Base-by-base conservation (phyloP, 2,888 invertebrate species). In the Gymnosoma rotundatum region DNA sequence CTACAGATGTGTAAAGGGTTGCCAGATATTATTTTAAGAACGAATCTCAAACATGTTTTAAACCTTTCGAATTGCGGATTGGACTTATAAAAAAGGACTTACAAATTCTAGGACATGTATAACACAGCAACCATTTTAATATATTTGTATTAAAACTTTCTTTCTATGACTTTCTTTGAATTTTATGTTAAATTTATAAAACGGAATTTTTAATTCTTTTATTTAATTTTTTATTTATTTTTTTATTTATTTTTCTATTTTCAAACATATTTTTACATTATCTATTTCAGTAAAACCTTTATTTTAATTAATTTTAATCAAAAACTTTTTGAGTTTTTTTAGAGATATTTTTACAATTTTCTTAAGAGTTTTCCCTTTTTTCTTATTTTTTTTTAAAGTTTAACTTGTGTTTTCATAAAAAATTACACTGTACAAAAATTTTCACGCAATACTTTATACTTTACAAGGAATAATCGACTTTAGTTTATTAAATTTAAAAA, bases 381-480 rank as follows among this genome's bases (percentile, higher is more conserved):
- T 56, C 36, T 73, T 60, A 18, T 6, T 60, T 20, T 54, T 56
- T 69, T 58, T n/a, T n/a, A n/a, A 42, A 78, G 64, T 67, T 85
- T 50, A 64, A 79, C 70, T 72, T 75, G 63, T 75, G 63, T 61
- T 74, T 78, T 79, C 70, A 79, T 82, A 85, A 79, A 82, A 83
- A 85, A 83, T 76, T 85, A 83, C 83, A 85, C 84, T 84, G 84
- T 84, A 84, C 84, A 84, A 84, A 83, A 81, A 60, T 54, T 56
- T 81, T 74, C 78, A 84, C 81, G 60, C 81, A 78, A 70, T 84
- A 74, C 58, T 81, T 81, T 81, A 78, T 84, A 74, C 58, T 81
- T 81, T 81, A 78, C 84, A 78, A 81, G 74, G 69, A 78, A 63
- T 81, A 81, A 84, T 84, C 80, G 84, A 83, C 83, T 72, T 54